Percentiles rank a stretch among this genome's conserved stretches.
Conservation (phyloP, 2,888 invertebrate species). For the Parnassius orleans region DNA sequence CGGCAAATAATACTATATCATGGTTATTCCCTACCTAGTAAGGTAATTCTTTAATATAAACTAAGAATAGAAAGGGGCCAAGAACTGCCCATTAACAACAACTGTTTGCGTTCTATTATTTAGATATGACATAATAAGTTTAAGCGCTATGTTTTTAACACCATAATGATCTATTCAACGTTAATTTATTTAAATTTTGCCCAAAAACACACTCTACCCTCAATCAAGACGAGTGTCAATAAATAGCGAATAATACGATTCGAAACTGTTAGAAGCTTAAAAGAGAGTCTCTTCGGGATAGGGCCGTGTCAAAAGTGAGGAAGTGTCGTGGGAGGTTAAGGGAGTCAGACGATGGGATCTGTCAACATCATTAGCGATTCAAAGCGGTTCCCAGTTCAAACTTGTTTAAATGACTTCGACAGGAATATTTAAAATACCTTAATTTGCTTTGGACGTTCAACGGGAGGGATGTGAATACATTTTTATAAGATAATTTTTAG, state of each 20-base stretch:
- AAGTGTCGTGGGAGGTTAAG: constrained; percentile 27
- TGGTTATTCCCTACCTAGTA: no score
- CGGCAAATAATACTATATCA: no score
- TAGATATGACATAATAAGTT: no score
- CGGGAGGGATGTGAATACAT: neutral
- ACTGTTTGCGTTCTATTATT: no score
- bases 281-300: constrained; percentile 46
- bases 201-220: constrained; percentile 13
- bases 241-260: constrained; percentile 49
- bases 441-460: constrained; percentile 15
- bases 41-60: no score
- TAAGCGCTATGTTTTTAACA: no score
- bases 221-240: constrained; percentile 20
- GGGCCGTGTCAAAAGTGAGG: constrained; percentile 21
- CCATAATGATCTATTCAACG: no score
- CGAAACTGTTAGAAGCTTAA: constrained; percentile 38
- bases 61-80: no score
- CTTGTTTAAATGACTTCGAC: constrained; percentile 17
- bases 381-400: constrained; percentile 40
- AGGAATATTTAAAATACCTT: constrained; percentile 14
- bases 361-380: constrained; percentile 75
- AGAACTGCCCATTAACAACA: no score
- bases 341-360: constrained; percentile 52
- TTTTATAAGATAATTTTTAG: no score
- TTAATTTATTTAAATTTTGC: no score